These are phyloP conservation scores for Drosophila nigricruria DNA, from an alignment of 2,888 invertebrate species.

Conservation along the genomic window DNA sequence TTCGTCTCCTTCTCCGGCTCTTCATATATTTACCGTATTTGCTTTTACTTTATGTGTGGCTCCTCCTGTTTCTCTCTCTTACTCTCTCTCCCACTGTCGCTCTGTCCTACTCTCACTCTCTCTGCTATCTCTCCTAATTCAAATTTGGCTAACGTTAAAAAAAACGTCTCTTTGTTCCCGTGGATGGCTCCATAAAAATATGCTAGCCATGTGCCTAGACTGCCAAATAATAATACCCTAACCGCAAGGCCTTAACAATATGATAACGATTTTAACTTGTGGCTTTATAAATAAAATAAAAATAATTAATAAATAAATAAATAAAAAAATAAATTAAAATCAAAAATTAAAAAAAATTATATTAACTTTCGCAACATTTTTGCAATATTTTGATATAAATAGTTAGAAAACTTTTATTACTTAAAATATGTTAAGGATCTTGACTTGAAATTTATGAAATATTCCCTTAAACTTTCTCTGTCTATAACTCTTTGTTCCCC, in stretches of 20 bases:
- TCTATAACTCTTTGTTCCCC: too few species aligned
- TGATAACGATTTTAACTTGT: not conserved
- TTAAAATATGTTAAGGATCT: too few species aligned
- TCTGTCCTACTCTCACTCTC: not conserved
- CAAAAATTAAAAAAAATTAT: too few species aligned
- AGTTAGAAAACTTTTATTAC: too few species aligned
- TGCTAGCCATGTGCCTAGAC: conserved; percentile 26
- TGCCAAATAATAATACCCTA: conserved; percentile 30
- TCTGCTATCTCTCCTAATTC: conserved; percentile 10
- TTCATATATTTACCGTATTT: conserved; percentile 54
- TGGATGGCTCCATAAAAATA: conserved; percentile 48
- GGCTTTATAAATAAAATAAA: too few species aligned
- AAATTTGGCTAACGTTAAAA: conserved; percentile 52
- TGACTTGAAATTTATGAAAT: too few species aligned
- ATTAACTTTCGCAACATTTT: too few species aligned
- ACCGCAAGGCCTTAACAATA: not conserved
- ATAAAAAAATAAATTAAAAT: too few species aligned
- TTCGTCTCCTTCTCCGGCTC: not conserved
- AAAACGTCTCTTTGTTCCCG: conserved; percentile 47
- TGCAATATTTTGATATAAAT: too few species aligned
- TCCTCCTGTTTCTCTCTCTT: conserved; percentile 25
- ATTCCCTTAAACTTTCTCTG: too few species aligned
- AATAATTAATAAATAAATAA: not conserved
- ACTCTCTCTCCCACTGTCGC: not conserved
- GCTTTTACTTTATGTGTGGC: conserved; percentile 55